These are phyloP conservation scores for Melanotaenia duboulayi DNA, from an alignment of 2,113 vertebrate species.

Conservation along the genomic window DNA sequence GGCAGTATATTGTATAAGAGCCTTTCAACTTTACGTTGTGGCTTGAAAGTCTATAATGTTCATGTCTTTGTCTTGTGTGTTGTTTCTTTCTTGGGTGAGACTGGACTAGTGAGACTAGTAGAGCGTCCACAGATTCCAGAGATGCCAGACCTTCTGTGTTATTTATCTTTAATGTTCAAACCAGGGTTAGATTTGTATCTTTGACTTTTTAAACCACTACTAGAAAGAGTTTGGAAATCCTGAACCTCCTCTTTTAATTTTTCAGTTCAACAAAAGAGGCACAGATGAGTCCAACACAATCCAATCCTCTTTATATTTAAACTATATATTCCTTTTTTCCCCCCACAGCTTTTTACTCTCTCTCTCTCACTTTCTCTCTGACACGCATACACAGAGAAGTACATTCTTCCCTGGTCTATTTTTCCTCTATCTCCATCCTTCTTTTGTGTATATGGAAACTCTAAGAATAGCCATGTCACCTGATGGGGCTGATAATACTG, in stretches of 20 bases:
- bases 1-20: no score
- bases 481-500: conserved; percentile 74
- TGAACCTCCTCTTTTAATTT: background rate
- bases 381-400: background rate
- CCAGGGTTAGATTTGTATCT: background rate
- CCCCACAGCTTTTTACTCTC: background rate
- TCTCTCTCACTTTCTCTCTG: conserved; percentile 2
- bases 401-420: conserved; percentile 5
- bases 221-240: background rate
- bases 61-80: background rate
- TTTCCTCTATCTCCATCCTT: conserved; percentile 5
- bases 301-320: background rate
- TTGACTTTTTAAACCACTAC: background rate
- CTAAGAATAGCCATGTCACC: conserved; percentile 81
- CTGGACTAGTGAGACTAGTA: no score
- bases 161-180: background rate
- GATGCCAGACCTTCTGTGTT: no score
- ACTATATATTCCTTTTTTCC: background rate
- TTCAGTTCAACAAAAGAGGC: background rate
- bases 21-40: background rate
- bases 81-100: background rate
- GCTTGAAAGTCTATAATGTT: background rate
- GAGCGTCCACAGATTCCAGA: no score
- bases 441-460: conserved; percentile 68
- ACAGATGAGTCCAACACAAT: background rate